phyloP scores from a whole-genome alignment of 2,888 invertebrate genomes.

The Drosophila niveifrons region DNA sequence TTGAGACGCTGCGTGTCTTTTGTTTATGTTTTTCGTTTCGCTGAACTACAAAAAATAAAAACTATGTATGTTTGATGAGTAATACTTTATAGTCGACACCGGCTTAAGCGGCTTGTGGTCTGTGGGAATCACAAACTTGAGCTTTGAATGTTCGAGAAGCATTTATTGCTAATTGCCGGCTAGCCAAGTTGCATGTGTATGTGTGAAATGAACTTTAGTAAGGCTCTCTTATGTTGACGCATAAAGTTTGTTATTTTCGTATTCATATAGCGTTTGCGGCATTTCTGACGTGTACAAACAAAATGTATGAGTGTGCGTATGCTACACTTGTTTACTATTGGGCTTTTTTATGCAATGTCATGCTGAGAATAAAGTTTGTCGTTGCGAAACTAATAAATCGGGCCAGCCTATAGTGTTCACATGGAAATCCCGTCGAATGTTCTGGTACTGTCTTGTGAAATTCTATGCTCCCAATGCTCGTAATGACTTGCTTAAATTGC shows the following conservation, averaged over 20 bases:
- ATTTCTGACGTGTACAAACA: slow-evolving; percentile 54
- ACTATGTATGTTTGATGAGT: slow-evolving; percentile 47
- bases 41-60: slow-evolving; percentile 8
- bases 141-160: slow-evolving; percentile 31
- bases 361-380: slow-evolving; percentile 56
- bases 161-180: slow-evolving; percentile 4
- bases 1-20: slow-evolving; percentile 17
- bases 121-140: slow-evolving; percentile 16
- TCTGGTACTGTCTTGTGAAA: slow-evolving; percentile 27
- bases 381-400: slow-evolving; percentile 61
- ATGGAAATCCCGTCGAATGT: slow-evolving; percentile 24
- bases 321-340: slow-evolving; percentile 31
- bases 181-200: background rate
- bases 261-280: background rate
- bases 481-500: slow-evolving; percentile 8
- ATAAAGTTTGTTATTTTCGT: slow-evolving; percentile 9
- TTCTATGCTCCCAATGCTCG: slow-evolving; percentile 18
- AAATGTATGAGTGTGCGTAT: slow-evolving; percentile 1
- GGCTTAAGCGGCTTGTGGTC: slow-evolving; percentile 3
- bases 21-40: slow-evolving; percentile 43
- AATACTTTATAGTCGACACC: slow-evolving; percentile 11
- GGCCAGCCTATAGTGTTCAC: slow-evolving; percentile 7
- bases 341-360: slow-evolving; percentile 52
- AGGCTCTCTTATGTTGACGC: slow-evolving; percentile 13
- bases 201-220: background rate